Percentiles rank a stretch among this genome's conserved stretches.
Conservation (phyloP, 2,113 vertebrate genomes). For the Mastomys coucha region DNA sequence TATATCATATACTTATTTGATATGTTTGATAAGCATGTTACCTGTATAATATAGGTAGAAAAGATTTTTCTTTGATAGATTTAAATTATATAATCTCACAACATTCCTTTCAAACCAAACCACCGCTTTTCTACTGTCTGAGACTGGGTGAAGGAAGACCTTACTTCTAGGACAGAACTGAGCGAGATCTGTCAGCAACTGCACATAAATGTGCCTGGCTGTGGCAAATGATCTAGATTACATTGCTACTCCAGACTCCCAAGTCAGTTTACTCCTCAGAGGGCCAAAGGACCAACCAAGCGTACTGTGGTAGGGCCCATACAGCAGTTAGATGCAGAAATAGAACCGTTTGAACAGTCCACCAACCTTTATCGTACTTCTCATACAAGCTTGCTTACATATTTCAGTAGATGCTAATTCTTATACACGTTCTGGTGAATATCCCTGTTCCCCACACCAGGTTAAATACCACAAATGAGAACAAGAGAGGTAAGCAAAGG, state of each 20-base stretch:
- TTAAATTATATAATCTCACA: background rate
- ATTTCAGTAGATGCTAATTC: conserved; percentile 18
- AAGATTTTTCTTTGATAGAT: background rate
- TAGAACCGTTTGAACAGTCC: background rate
- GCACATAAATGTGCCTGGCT: background rate
- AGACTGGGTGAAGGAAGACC: background rate
- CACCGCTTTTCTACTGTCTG: background rate
- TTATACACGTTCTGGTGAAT: conserved; percentile 55
- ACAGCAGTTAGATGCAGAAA: background rate
- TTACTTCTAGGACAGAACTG: background rate
- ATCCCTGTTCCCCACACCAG: background rate
- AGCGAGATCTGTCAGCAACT: background rate
- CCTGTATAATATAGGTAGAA: background rate
- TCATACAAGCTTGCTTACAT: background rate
- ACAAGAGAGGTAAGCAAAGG: conserved; percentile 26
- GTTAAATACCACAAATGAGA: conserved; percentile 44
- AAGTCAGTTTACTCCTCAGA: background rate
- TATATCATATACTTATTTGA: conserved; percentile 49
- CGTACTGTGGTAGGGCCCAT: background rate
- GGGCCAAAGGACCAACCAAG: background rate
- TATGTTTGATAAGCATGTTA: background rate
- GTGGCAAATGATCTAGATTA: background rate
- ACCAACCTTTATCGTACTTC: background rate
- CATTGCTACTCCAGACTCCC: background rate
- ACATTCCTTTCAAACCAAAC: background rate